Base-by-base conservation (phyloP, 2,113 vertebrate species). In the Pedionomus torquatus region DNA sequence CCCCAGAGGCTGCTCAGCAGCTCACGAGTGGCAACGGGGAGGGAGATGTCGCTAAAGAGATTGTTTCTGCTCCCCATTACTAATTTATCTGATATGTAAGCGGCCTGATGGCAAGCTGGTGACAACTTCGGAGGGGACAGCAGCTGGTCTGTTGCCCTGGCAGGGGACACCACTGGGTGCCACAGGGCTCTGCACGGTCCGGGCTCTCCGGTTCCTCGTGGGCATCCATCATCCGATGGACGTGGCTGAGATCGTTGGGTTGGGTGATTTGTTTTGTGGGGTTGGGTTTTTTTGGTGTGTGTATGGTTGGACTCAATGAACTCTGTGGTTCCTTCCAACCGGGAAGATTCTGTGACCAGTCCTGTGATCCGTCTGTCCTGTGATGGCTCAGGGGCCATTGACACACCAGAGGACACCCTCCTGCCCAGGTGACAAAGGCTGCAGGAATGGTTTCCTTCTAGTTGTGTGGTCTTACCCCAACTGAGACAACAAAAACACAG, bases 81-180 rank as follows among this genome's bases (percentile, higher is more conserved):
- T 57, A 5, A 41, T 41, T 81, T 44, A 48, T 3, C 64, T 4
- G 4, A 26, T 9, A 17, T 24, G 20, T 8, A 37, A 7, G 17
- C 0, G 3, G 19, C 21, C 17, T 28, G 82, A 66, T 17, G 63
- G 54, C 58, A 91, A 13, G 11, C 16, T 17, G 54, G 25, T 13
- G 68, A 26, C 51, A 19, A 37, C 41, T 2, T 14, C 18, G 44
- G 39, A 14, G 26, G 49, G 26, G 39, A 39, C 5, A 39, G 23
- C 48, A 24, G 74, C 23, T 8, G 11, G 28, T 35, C 46, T 20
- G 1, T 14, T 8, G n/a, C 30, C 44, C n/a, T 7, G 37, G 21
- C 48, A 11, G 21, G 84, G 46, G 26, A 6, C 2, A 5, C 10
- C 6, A 20, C 46, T 17, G 13, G 0, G 6, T 2, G n/a, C 10